Evolutionary conservation across 2,888 invertebrate genomes (phyloP).

Genomic region (Cremastinae sp.): DNA sequence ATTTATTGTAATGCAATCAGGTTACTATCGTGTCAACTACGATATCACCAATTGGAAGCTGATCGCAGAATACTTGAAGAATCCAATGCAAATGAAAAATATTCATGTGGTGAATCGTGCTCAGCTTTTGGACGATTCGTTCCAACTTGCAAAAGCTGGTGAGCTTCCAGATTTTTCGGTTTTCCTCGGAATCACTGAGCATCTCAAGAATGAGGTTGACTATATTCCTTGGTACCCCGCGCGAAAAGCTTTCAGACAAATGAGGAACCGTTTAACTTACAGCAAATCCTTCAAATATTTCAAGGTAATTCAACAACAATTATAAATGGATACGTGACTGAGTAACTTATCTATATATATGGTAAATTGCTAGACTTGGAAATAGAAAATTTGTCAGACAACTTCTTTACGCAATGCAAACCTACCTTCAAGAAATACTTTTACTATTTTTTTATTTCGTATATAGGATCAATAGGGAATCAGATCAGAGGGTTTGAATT

Average conservation of each 20-base stretch:
- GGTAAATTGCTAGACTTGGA: too few species aligned
- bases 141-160: conserved; percentile 79
- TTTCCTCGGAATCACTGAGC: conserved; percentile 81
- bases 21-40: conserved; percentile 78
- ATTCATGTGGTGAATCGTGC: conserved; percentile 81
- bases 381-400: too few species aligned
- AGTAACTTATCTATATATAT: too few species aligned
- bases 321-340: too few species aligned
- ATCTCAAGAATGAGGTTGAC: conserved; percentile 83
- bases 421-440: too few species aligned
- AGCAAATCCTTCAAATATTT: background rate
- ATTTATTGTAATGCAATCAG: conserved; percentile 60
- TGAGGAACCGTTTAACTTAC: too few species aligned
- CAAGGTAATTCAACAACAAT: background rate
- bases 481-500: too few species aligned
- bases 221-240: conserved; percentile 87
- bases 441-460: too few species aligned
- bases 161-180: conserved; percentile 79
- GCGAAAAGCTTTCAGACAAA: conserved; percentile 80
- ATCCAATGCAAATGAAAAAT: conserved; percentile 34
- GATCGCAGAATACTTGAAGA: conserved; percentile 66
- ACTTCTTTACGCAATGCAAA: too few species aligned
- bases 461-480: too few species aligned
- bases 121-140: conserved; percentile 82
- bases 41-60: conserved; percentile 76